Percentiles rank a stretch among this genome's conserved stretches.
Conservation (phyloP, 2,888 invertebrate species). For the Lamellibrachia satsuma region DNA sequence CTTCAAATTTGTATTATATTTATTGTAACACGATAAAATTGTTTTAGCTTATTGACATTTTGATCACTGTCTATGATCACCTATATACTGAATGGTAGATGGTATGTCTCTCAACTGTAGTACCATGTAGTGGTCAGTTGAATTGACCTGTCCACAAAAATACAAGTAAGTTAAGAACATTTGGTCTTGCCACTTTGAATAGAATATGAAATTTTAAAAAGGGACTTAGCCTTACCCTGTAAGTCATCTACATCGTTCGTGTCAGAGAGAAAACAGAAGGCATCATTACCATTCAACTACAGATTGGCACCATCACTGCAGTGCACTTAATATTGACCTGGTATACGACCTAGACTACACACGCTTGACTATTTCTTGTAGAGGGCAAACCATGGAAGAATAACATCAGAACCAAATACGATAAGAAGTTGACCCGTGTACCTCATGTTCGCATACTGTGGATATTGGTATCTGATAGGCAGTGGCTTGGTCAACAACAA, state of each 20-base stretch:
- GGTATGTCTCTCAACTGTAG: neutral
- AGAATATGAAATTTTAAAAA: too few species aligned
- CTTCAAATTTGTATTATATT: too few species aligned
- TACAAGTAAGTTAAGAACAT: neutral
- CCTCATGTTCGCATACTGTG: neutral
- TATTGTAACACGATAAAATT: too few species aligned
- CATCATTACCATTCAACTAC: too few species aligned
- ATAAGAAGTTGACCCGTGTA: neutral
- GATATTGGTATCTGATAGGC: neutral
- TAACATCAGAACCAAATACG: neutral
- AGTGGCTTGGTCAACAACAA: neutral
- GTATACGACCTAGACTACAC: too few species aligned
- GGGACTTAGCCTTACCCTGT: too few species aligned
- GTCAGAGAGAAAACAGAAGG: too few species aligned
- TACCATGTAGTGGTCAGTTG: neutral
- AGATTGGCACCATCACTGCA: too few species aligned
- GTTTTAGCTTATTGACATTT: neutral
- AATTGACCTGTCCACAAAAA: neutral
- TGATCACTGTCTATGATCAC: neutral
- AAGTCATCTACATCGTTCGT: too few species aligned
- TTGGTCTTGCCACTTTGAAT: neutral
- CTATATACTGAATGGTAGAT: too few species aligned
- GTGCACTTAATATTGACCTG: too few species aligned
- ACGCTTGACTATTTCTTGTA: neutral
- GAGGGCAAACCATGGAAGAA: neutral